phyloP scores from a whole-genome alignment of 2,113 vertebrate genomes.

The Naja naja region DNA sequence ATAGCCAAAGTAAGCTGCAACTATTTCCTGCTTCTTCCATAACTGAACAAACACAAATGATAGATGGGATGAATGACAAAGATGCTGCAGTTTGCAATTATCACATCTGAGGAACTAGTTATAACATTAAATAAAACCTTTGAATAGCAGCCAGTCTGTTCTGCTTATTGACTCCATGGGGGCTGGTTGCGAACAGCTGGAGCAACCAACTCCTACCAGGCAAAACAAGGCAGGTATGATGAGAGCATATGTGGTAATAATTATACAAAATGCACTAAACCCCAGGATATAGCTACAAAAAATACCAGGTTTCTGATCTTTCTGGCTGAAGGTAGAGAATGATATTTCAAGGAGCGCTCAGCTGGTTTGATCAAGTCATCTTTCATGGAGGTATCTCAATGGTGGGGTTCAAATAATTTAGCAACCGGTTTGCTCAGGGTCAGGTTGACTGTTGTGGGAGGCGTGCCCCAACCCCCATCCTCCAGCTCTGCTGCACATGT shows the following conservation, averaged over 20 bases:
- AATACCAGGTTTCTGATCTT: constrained; percentile 26
- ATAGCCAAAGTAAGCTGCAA: not conserved
- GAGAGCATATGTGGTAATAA: constrained; percentile 42
- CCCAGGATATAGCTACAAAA: constrained; percentile 26
- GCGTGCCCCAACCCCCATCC: too few relatives aligned
- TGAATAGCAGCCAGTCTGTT: constrained; percentile 27
- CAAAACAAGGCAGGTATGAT: constrained; percentile 52
- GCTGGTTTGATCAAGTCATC: not conserved
- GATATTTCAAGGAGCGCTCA: not conserved
- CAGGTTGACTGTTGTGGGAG: too few relatives aligned
- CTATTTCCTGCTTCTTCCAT: not conserved
- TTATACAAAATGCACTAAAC: constrained; percentile 31
- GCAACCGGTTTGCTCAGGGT: too few relatives aligned
- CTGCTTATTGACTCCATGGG: constrained; percentile 35
- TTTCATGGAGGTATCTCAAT: too few relatives aligned
- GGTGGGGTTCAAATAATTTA: too few relatives aligned
- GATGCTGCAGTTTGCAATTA: constrained; percentile 22
- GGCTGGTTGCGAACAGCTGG: constrained; percentile 42
- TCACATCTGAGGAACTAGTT: constrained; percentile 28
- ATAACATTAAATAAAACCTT: constrained; percentile 36
- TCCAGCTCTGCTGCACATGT: too few relatives aligned
- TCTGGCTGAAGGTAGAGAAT: not conserved
- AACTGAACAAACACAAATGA: not conserved
- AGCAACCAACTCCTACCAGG: constrained; percentile 29
- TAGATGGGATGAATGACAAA: not conserved